Base-by-base conservation (phyloP, 2,888 invertebrate species). In the Aphidius colemani region DNA sequence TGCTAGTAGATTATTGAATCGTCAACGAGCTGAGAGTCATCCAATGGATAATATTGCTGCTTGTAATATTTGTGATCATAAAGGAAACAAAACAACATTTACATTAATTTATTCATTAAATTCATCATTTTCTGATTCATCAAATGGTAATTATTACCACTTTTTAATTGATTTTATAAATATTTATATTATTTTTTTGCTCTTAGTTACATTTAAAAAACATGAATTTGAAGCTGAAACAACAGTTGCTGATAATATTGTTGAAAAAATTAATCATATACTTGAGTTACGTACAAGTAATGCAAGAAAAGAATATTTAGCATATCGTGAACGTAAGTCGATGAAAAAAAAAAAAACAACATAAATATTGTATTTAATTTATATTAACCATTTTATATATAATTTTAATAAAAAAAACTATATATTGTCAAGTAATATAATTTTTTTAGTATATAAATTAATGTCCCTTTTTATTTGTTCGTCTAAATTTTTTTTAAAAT, bases 191-290 rank as follows among this genome's bases (percentile, higher is more conserved):
- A 18, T n/a, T 39, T 48, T 56, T 11, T 10, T 10, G 39, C 58
- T 57, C 53, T 57, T 39, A 81, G 79, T 76, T 62, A 73, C 78
- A 41, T 95, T 93, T 82, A 95, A 95, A 79, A 89, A 91, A 77
- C 93, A 94, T 74, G 94, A 94, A 77, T 96, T 96, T 78, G 96
- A 96, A 83, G 88, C 92, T 4, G 93, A 94, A 69, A 86, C 88
- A 55, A 85, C 85, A 5, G 88, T 87, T 1, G 94, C 93, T 0
- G 88, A 89, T 70, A 93, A 94, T 81, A 95, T 96, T 56, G 91
- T 94, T 0, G 89, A 91, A 69, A 95, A 96, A 84, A 87, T 96
- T 9, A 93, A 92, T 82, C 89, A 93, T 66, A 95, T 96, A 68
- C 82, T 96, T 66, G 93, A 95, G 76, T 85, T 95, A 72, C 86